Base-by-base conservation (phyloP, 2,797 vertebrate species). In the Argya squamiceps region DNA sequence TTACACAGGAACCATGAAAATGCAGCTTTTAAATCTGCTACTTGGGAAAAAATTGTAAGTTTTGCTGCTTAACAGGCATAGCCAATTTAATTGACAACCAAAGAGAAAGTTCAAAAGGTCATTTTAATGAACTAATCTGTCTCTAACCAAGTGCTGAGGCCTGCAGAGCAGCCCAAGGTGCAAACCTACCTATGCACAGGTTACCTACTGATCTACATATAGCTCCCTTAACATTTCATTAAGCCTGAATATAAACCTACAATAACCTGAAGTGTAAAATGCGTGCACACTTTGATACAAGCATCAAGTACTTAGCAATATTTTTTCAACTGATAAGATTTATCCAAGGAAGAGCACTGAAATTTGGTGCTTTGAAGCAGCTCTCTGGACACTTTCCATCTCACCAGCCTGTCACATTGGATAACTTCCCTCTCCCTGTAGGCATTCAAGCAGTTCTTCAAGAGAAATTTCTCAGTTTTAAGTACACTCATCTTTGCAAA, bases 381-480 rank as follows among this genome's bases (percentile, higher is more conserved):
- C 46, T 82, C 18, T 79, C 63, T 92, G 94, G 74, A 73, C 34
- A 15, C 70, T 65, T 96, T 73, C 93, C 88, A 95, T 44, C 65
- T 92, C 83, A 84, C 65, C 83, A 90, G 55, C 77, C 80, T 96
- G 90, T 79, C 94, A 95, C 55, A 15, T 19, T 73, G 76, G 77
- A 86, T 81, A 95, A 78, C 47, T 84, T 92, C 83, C 55, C 83
- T 79, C 55, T 88, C 43, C 77, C 77, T 73, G 77, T 32, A 86
- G 58, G 93, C 83, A 95, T 55, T 65, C 65, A 77, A 86, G 37
- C 46, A 91, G 23, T 65, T 84, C 67, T 88, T 74, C 70, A 76
- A 77, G 43, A 91, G 30, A 92, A 88, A 92, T 52, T 68, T 91
- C 88, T 84, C 69, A 83, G 95, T 88, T 93, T 92, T 76, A 94